Base-by-base conservation (phyloP, 2,113 vertebrate genomes). In the Xiphophorus hellerii region DNA sequence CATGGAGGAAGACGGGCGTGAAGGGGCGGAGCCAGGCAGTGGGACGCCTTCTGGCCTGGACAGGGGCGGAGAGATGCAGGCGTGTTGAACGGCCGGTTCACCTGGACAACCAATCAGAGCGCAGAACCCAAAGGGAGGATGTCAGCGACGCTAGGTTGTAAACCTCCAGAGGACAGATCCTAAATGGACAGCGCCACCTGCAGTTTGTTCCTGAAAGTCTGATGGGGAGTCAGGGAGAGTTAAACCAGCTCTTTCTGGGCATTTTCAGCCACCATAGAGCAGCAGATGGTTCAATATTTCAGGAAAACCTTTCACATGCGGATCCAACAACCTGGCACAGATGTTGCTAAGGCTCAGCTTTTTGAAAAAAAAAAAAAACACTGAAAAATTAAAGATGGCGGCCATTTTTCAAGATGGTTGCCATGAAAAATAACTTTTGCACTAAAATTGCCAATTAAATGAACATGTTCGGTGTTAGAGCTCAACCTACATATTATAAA, bases 1-100 rank as follows among this genome's bases (percentile, higher is more conserved):
- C 65, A 68, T 68, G 44, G 80, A 80, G 10, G 86, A 93, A 17
- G 66, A 29, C 11, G 13, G 61, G 1, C 48, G 75, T 22, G 78
- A 87, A 10, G 83, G 88, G 8, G 60, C 62, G 5, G 85, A 81
- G 37, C 65, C 82, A 5, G 72, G 81, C 6, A 71, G 8, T 1
- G 62, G 62, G 11, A 74, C 87, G 0, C 78, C 91, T 0, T 91
- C 92, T 0, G 85, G 82, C 48, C 77, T 83, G 0, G 88, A 94
- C 82, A 87, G 87, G 0, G 87, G 87, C 72, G 20, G 62, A 62
- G 54, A 83, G 61, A 9, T 17, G 3, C 62, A 69, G 60, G n/a
- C 61, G 5, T 42, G 66, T 35, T 58, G 44, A 79, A 37, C 64
- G n/a, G 12, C 13, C 39, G 4, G 39, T 42, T 31, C 44, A 30